Evolutionary conservation across 2,888 invertebrate species (phyloP), one percentile per base, ranked within the genome.

Genomic region (Drosophila meridionalis): DNA sequence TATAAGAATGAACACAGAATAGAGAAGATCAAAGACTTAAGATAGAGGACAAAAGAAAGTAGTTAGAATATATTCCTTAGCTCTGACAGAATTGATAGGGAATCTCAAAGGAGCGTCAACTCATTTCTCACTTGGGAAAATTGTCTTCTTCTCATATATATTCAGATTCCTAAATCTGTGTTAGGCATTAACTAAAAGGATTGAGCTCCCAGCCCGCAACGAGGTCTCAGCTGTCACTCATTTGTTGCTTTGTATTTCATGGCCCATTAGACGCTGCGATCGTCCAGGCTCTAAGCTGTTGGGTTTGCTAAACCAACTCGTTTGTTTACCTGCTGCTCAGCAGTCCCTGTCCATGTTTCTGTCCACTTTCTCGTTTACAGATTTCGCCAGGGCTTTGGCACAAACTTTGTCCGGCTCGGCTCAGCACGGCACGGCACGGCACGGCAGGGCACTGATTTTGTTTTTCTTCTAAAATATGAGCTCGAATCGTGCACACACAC

Each of bases 401-500:
- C 43, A 70, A 80, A 89, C 68, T 83, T 83, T 72, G 80, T 88
- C 69, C 63, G 58, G 81, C 20, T 20, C 20, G 20, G 20, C 20
- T 20, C 20, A 20, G 20, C 20, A 20, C 20, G 20, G 20, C 20
- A 20, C 20, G 20, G 20, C 20, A 20, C 20, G 20, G 20, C 20
- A 20, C 20, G 20, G 20, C 85, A 83, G 58, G 56, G 81, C 85
- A 87, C 87, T 89, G 89, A 89, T 85, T 89, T 87, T 87, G 84
- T 87, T 85, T 84, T 89, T 79, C 79, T 87, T 81, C 76, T 89
- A 76, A 87, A 89, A 89, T 87, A 85, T 89, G 89, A 88, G 83
- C 83, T 82, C 74, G 70, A 77, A 87, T 82, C 80, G 80, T 86
- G 65, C 69, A 65, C 60, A 75, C 43, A 66, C 65, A 72, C 60